These are phyloP conservation scores for Drosophila atripex DNA, from an alignment of 2,888 invertebrate species.

Conservation along the genomic window DNA sequence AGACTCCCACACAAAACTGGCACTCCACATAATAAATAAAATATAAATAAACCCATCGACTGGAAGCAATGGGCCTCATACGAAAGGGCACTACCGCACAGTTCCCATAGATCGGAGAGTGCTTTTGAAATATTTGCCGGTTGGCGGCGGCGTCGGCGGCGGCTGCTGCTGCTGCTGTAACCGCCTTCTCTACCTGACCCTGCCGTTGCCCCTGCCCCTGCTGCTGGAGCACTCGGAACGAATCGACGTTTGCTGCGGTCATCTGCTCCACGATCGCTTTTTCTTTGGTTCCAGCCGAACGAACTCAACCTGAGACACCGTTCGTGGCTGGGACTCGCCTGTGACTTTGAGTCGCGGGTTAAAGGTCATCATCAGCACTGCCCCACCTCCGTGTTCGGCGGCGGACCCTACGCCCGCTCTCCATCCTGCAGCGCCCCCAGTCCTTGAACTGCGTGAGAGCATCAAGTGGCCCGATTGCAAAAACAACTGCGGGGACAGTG, in stretches of 20 bases:
- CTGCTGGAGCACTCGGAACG: slow-evolving; percentile 79
- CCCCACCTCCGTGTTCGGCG: slow-evolving; percentile 12
- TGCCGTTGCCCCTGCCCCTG: slow-evolving; percentile 21
- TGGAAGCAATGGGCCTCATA: too few relatives aligned
- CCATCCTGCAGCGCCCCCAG: neutral
- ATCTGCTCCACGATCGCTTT: slow-evolving; percentile 79
- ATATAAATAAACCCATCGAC: too few relatives aligned
- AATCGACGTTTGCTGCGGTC: slow-evolving; percentile 82
- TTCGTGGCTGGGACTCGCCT: neutral
- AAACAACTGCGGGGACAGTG: slow-evolving; percentile 30
- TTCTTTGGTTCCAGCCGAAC: slow-evolving; percentile 74
- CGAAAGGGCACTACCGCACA: neutral
- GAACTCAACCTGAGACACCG: slow-evolving; percentile 29
- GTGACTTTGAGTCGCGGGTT: slow-evolving; percentile 62
- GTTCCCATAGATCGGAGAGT: neutral
- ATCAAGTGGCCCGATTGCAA: slow-evolving; percentile 74
- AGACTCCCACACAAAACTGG: slow-evolving; percentile 12
- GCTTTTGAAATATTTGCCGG: slow-evolving; percentile 38
- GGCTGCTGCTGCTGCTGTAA: slow-evolving; percentile 23
- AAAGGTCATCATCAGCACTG: slow-evolving; percentile 71
- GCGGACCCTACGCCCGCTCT: slow-evolving; percentile 4
- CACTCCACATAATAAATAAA: too few relatives aligned
- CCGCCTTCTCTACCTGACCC: slow-evolving; percentile 7
- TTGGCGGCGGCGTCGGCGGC: slow-evolving; percentile 23
- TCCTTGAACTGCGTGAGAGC: slow-evolving; percentile 66